Evolutionary conservation across 2,797 vertebrate species (phyloP).

Genomic region (Phrynocephalus guinanensis): DNA sequence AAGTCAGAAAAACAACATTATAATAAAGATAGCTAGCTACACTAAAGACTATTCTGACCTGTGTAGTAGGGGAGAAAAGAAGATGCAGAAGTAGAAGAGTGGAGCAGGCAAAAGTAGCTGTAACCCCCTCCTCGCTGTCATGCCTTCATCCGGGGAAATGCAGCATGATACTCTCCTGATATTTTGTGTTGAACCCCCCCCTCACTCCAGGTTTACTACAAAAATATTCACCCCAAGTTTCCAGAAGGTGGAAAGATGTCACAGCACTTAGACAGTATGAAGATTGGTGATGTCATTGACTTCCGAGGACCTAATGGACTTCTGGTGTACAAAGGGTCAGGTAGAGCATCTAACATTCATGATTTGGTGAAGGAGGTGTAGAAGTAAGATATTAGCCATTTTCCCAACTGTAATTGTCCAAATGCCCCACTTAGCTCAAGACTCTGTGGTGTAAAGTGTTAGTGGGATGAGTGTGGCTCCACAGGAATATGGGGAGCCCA

Average conservation of each 20-base stretch:
- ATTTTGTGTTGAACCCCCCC: background rate
- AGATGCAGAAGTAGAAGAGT: too few relatives aligned
- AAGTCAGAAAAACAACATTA: background rate
- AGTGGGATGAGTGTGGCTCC: background rate
- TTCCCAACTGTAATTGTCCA: background rate
- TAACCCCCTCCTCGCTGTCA: too few relatives aligned
- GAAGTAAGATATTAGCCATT: background rate
- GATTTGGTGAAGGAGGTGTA: background rate
- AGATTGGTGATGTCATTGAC: constrained; percentile 86
- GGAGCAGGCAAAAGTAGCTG: too few relatives aligned
- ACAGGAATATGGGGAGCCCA: background rate
- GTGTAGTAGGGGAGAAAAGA: too few relatives aligned
- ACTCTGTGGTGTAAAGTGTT: background rate
- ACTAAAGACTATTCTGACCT: background rate
- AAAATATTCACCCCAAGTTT: constrained; percentile 85
- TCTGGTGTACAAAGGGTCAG: constrained; percentile 85
- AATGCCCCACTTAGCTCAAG: background rate
- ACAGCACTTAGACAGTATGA: constrained; percentile 88
- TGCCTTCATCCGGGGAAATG: background rate
- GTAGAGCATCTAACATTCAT: constrained; percentile 66
- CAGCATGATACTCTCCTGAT: too few relatives aligned
- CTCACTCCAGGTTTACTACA: constrained; percentile 85
- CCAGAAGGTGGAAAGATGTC: constrained; percentile 94
- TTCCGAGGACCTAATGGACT: constrained; percentile 91
- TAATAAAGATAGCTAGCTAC: background rate